Evolutionary conservation across 2,113 vertebrate genomes (phyloP), one percentile per base, ranked within the genome.

Genomic region (Motacilla alba): DNA sequence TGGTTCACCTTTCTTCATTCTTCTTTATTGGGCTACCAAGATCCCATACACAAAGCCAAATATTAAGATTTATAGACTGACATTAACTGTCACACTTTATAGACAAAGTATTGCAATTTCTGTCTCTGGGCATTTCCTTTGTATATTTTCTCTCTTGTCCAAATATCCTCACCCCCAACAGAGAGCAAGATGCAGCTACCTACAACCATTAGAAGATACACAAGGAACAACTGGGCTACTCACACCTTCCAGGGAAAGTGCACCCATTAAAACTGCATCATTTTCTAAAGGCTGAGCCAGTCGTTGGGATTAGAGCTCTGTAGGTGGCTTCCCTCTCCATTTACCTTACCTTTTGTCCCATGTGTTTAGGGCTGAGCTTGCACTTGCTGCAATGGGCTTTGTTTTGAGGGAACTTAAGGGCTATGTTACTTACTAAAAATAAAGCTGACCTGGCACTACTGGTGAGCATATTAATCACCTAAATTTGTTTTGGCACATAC

Each of bases 401-500:
- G 39, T 82, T 91, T 87, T 63, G 33, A 63, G 80, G 87, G 50
- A 85, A 76, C 3, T 7, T 39, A 22, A 53, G 49, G 74, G 31
- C 39, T 87, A 33, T 27, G 13, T 46, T 93, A 66, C 76, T 27
- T 50, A 55, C 83, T 91, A 63, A 91, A 93, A 91, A 73, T 74
- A 82, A 84, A 87, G 46, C 46, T 93, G 78, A 64, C 59, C 75
- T 90, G 87, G 81, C 58, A 80, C 21, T 55, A 39, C 37, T 24
- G 28, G 50, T 50, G 44, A 91, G 46, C 31, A 39, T 80, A 84
- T 81, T 93, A 86, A 92, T 83, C 76, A 83, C 64, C 50, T 89
- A 86, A 59, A 94, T 93, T 94, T 94, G 69, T 59, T 95, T 94
- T 86, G 89, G 92, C 89, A 67, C 18, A 70, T 52, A 60, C 16